Conservation (phyloP, 2,797 vertebrate genomes). For the Sternarchorhynchus goeldii region DNA sequence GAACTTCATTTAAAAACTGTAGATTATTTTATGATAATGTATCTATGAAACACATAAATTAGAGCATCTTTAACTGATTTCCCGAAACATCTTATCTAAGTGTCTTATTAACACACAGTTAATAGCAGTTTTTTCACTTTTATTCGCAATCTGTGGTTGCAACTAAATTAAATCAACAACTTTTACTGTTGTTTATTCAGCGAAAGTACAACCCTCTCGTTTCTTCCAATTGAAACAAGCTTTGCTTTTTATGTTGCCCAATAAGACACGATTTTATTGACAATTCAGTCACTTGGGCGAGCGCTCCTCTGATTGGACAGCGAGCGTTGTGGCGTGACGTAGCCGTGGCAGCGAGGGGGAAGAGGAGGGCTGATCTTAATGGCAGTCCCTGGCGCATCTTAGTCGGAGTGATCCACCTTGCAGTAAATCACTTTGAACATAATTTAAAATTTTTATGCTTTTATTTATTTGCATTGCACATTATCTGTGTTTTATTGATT, state of each 20-base stretch:
- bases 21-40: too few relatives aligned
- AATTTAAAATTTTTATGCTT: conserved; percentile 19
- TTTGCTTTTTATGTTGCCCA: background rate
- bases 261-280: conserved; percentile 3
- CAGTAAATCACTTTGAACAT: conserved; percentile 53
- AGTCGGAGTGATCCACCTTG: conserved; percentile 71
- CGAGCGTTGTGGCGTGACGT: conserved; percentile 51
- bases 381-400: conserved; percentile 56
- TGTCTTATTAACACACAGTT: too few relatives aligned
- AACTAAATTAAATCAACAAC: too few relatives aligned
- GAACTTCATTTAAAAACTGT: too few relatives aligned
- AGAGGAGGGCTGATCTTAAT: conserved; percentile 78
- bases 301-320: conserved; percentile 63
- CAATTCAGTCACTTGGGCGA: background rate
- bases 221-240: background rate
- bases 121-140: too few relatives aligned
- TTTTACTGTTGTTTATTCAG: too few relatives aligned
- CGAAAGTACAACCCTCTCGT: too few relatives aligned
- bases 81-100: too few relatives aligned
- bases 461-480: background rate
- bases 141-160: too few relatives aligned
- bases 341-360: conserved; percentile 62
- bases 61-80: too few relatives aligned
- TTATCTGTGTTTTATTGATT: conserved; percentile 43
- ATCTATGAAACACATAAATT: too few relatives aligned